Percentiles rank a stretch among this genome's conserved stretches.
Conservation (phyloP, 2,797 vertebrate genomes). For the Miichthys miiuy region DNA sequence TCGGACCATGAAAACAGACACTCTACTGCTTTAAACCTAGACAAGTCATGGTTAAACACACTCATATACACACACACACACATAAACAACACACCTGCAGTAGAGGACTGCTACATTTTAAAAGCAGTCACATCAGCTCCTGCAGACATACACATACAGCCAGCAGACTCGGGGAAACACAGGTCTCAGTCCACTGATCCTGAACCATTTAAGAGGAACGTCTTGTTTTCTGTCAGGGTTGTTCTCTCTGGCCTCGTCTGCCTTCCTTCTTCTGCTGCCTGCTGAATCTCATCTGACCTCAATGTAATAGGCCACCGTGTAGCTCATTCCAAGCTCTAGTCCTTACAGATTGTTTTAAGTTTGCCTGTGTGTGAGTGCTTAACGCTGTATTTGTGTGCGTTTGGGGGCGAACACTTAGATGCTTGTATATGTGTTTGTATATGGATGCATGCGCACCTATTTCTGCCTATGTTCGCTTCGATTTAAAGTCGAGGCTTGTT, state of each 20-base stretch:
- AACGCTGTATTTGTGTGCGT: constrained; percentile 45
- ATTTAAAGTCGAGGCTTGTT: constrained; percentile 84
- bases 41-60: constrained; percentile 76
- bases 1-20: constrained; percentile 79
- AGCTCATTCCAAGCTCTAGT: constrained; percentile 62
- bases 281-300: constrained; percentile 77
- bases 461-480: constrained; percentile 70
- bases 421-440: constrained; percentile 50
- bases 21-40: constrained; percentile 78
- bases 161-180: constrained; percentile 63
- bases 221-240: constrained; percentile 83
- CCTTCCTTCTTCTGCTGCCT: constrained; percentile 59
- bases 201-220: constrained; percentile 81
- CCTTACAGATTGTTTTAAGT: constrained; percentile 70
- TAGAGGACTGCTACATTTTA: constrained; percentile 66
- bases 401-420: constrained; percentile 38
- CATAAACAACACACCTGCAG: constrained; percentile 71
- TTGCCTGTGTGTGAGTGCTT: constrained; percentile 45
- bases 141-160: constrained; percentile 55
- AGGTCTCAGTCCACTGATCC: constrained; percentile 83
- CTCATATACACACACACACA: constrained; percentile 34
- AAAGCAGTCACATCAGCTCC: constrained; percentile 74
- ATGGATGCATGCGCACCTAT: constrained; percentile 56
- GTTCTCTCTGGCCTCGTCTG: constrained; percentile 71
- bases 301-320: constrained; percentile 66